These are phyloP conservation scores for Alcis repandata DNA, from an alignment of 2,888 invertebrate species.

Conservation along the genomic window DNA sequence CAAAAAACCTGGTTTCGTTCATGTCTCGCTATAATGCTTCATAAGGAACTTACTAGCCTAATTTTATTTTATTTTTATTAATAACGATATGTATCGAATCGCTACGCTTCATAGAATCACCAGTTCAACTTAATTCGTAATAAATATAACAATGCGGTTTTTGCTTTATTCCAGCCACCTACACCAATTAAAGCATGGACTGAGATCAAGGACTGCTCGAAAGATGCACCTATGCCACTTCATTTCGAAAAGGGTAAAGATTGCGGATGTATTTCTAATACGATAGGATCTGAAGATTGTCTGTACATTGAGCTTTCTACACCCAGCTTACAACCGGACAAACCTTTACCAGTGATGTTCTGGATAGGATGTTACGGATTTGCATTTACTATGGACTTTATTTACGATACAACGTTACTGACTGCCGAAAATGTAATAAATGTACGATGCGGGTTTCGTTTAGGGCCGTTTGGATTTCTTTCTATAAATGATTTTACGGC, in stretches of 20 bases:
- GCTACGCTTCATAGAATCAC: too few relatives aligned
- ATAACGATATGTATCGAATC: too few relatives aligned
- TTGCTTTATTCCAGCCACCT: slow-evolving; percentile 70
- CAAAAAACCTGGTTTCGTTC: too few relatives aligned
- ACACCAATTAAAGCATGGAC: slow-evolving; percentile 64
- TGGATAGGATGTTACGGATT: slow-evolving; percentile 80
- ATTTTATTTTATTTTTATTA: too few relatives aligned
- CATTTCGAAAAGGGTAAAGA: not conserved
- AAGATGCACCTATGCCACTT: slow-evolving; percentile 59
- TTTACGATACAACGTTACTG: slow-evolving; percentile 72
- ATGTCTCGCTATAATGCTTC: too few relatives aligned
- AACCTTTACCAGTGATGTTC: slow-evolving; percentile 81
- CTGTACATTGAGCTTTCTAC: slow-evolving; percentile 76
- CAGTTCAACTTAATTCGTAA: not conserved
- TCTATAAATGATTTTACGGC: slow-evolving; percentile 76
- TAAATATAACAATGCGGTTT: not conserved
- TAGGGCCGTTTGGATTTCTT: slow-evolving; percentile 81
- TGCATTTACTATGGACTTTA: slow-evolving; percentile 59
- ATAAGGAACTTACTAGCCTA: too few relatives aligned
- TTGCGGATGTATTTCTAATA: too few relatives aligned
- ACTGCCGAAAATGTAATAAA: slow-evolving; percentile 70
- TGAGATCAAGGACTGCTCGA: slow-evolving; percentile 67
- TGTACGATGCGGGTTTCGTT: slow-evolving; percentile 77
- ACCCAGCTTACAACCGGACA: slow-evolving; percentile 64
- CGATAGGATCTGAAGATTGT: slow-evolving; percentile 67